These are phyloP conservation scores for Chymomyza costata DNA, from an alignment of 1,140 invertebrate genomes.

Conservation along the genomic window DNA sequence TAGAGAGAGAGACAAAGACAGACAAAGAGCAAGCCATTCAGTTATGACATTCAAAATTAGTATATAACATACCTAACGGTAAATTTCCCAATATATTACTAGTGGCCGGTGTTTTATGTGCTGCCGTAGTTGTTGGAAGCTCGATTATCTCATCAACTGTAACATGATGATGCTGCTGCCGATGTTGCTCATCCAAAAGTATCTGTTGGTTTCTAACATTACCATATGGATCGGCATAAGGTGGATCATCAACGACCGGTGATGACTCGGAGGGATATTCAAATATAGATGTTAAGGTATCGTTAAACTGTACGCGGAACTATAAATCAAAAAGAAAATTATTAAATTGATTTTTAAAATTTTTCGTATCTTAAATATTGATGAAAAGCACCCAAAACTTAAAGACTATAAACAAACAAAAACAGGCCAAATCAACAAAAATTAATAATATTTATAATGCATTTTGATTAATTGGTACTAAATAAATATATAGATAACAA, in stretches of 20 bases:
- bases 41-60: slow-evolving; percentile 30
- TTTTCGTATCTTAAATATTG: slow-evolving; percentile 43
- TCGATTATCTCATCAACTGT: slow-evolving; percentile 72
- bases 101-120: slow-evolving; percentile 38
- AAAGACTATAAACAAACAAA: not conserved
- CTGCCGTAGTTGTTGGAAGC: slow-evolving; percentile 55
- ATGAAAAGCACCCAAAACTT: slow-evolving; percentile 45
- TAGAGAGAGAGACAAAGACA: slow-evolving; percentile 20
- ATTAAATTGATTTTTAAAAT: slow-evolving; percentile 10
- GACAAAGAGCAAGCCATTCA: slow-evolving; percentile 16
- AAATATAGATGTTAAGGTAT: slow-evolving; percentile 86
- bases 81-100: slow-evolving; percentile 72
- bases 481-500: too few relatives aligned
- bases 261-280: slow-evolving; percentile 92
- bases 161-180: slow-evolving; percentile 55
- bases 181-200: slow-evolving; percentile 40
- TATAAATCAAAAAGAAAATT: slow-evolving; percentile 67
- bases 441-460: slow-evolving; percentile 46
- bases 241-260: slow-evolving; percentile 79
- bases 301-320: slow-evolving; percentile 90
- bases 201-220: slow-evolving; percentile 54
- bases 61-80: slow-evolving; percentile 67
- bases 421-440: slow-evolving; percentile 19
- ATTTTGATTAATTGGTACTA: slow-evolving; percentile 52
- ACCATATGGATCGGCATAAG: slow-evolving; percentile 52